Base-by-base conservation (phyloP, 2,888 invertebrate species). In the Yponomeuta sedellus region DNA sequence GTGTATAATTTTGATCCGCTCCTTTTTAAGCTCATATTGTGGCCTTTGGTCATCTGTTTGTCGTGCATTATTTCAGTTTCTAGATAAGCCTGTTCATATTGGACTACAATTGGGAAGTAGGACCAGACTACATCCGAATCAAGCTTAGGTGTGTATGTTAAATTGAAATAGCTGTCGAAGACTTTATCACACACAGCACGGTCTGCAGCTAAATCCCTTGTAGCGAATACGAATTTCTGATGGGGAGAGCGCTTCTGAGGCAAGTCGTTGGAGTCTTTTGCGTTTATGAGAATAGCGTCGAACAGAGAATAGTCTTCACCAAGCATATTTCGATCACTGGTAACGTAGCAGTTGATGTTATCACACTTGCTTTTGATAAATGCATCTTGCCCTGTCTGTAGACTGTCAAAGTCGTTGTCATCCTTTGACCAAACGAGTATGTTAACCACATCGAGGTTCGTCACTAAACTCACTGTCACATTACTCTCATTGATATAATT, bases 391-490 rank as follows among this genome's bases (percentile, higher is more conserved):
- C 59, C 59, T 22, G 20, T 12, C 20, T 59, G 20, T 12, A 59
- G 10, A 12, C 12, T 59, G 12, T 20, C 20, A 22, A 59, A 59
- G 12, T 59, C 22, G 4, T 59, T 25, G 11, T 59, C 59, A 22
- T 25, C 25, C 20, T 59, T 59, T 11, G 59, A 59, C 59, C 59
- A 59, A 12, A 59, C 25, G 25, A 59, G 59, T 59, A 59, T 59
- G 25, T 59, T 22, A 10, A 22, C 20, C 20, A 59, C 20, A 59
- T 52, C 44, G 44, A 52, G 16, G 8, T 52, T 52, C 44, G 5
- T 52, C 44, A 52, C 44, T 16, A 52, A 52, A 52, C 16, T 52
- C 16, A 52, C 12, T 52, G 44, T 52, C 16, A 16, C 16, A 16
- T 52, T 52, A 52, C 44, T 52, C 1, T 52, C 44, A 52, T 52